Conservation (phyloP, 1,140 invertebrate species). For the Drosophila lini region DNA sequence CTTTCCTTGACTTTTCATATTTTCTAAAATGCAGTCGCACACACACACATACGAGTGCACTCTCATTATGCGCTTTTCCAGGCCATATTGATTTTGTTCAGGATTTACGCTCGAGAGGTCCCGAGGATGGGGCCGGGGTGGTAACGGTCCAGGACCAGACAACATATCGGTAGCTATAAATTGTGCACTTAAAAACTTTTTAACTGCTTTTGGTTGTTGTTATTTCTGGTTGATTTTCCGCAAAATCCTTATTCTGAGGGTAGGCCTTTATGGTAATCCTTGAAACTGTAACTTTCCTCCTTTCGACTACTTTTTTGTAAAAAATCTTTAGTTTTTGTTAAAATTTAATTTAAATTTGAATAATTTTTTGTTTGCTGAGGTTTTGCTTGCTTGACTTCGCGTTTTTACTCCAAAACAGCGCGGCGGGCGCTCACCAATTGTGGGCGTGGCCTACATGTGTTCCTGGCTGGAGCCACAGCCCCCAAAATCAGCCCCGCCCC, state of each 20-base stretch:
- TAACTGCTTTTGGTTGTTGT: slow-evolving; percentile 57
- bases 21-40: slow-evolving; percentile 66
- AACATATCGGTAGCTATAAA: slow-evolving; percentile 77
- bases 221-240: slow-evolving; percentile 40
- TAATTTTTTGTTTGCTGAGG: slow-evolving; percentile 28
- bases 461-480: slow-evolving; percentile 20
- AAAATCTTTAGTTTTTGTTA: slow-evolving; percentile 18
- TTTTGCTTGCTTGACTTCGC: slow-evolving; percentile 43
- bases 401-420: slow-evolving; percentile 15
- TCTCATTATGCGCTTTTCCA: slow-evolving; percentile 59
- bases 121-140: slow-evolving; percentile 14
- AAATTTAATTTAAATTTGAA: slow-evolving; percentile 55
- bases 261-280: slow-evolving; percentile 40
- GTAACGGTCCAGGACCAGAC: slow-evolving; percentile 46
- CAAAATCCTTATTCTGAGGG: slow-evolving; percentile 28
- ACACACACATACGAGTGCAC: slow-evolving; percentile 14
- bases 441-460: slow-evolving; percentile 53
- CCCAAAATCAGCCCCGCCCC: neutral
- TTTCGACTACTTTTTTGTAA: neutral
- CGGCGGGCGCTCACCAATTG: neutral
- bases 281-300: neutral
- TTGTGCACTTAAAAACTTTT: slow-evolving; percentile 80
- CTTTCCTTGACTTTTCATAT: slow-evolving; percentile 79
- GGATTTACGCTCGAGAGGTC: slow-evolving; percentile 59
- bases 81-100: slow-evolving; percentile 71